These are phyloP conservation scores for Rhynchonycteris naso DNA, from an alignment of 2,797 vertebrate species.

Conservation along the genomic window DNA sequence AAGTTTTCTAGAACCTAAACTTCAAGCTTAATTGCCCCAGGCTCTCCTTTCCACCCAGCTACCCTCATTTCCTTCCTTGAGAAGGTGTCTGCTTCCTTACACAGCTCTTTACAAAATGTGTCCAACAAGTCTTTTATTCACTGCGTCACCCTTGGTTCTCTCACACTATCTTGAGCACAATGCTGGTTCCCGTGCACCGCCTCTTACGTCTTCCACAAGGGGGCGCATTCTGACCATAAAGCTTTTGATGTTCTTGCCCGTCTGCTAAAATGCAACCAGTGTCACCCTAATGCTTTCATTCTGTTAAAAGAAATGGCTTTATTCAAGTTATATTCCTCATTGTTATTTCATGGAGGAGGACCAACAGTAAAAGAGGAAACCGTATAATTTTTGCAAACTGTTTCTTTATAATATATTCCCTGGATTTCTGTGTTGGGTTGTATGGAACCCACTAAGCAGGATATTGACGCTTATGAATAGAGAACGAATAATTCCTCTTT, in stretches of 20 bases:
- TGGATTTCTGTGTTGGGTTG: conserved; percentile 53
- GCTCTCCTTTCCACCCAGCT: background rate
- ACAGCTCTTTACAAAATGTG: background rate
- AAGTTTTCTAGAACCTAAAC: conserved; percentile 6
- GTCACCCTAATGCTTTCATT: conserved; percentile 71
- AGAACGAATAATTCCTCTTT: conserved; percentile 78
- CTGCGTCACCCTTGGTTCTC: background rate
- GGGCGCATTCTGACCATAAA: conserved; percentile 67
- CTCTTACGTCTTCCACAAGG: conserved; percentile 68
- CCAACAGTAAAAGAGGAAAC: conserved; percentile 72
- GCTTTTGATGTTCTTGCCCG: background rate
- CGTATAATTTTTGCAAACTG: conserved; percentile 72
- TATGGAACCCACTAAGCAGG: conserved; percentile 79
- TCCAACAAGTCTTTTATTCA: background rate
- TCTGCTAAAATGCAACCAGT: conserved; percentile 45
- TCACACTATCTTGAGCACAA: accelerated
- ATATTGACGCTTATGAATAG: conserved; percentile 79
- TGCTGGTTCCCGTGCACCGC: accelerated
- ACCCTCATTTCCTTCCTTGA: background rate
- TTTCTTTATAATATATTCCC: conserved; percentile 75
- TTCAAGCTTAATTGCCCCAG: background rate
- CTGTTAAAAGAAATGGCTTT: conserved; percentile 70
- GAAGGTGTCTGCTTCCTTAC: background rate
- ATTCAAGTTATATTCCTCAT: conserved; percentile 63
- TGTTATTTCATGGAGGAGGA: conserved; percentile 71